These are phyloP conservation scores for Ranitomeya imitator DNA, from an alignment of 2,113 vertebrate genomes.

Conservation along the genomic window DNA sequence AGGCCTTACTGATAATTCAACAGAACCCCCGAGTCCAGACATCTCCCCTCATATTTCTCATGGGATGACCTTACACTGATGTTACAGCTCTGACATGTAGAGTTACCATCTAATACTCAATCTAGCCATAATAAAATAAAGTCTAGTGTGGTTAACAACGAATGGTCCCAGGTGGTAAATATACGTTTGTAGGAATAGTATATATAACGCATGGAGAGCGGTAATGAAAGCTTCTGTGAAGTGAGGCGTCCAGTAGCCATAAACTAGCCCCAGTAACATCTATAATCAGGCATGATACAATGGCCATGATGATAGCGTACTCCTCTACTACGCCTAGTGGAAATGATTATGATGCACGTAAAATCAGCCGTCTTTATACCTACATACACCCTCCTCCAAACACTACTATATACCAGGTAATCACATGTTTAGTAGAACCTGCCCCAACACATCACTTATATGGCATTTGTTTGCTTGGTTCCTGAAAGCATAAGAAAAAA, in stretches of 20 bases:
- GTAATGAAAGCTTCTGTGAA: neutral
- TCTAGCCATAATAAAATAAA: neutral
- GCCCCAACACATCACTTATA: conserved; percentile 12
- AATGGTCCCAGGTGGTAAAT: neutral
- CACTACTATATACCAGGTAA: conserved; percentile 11
- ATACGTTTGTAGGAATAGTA: neutral
- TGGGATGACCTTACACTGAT: no score
- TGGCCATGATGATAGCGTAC: neutral
- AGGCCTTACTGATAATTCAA: neutral
- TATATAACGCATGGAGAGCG: neutral
- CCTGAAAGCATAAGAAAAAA: neutral
- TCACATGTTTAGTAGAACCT: conserved; percentile 28
- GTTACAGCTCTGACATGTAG: neutral
- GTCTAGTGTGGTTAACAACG: neutral
- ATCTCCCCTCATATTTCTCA: neutral
- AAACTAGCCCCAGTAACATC: neutral
- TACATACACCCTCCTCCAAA: neutral
- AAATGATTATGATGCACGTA: conserved; percentile 35
- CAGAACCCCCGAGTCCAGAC: neutral
- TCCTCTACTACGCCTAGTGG: conserved; percentile 1
- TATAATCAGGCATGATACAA: conserved; percentile 11
- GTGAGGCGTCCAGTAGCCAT: neutral
- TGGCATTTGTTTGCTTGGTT: neutral
- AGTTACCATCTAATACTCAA: neutral
- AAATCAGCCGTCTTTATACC: neutral